phyloP scores from a whole-genome alignment of 2,797 vertebrate species.

The Epinephelus malabaricus region DNA sequence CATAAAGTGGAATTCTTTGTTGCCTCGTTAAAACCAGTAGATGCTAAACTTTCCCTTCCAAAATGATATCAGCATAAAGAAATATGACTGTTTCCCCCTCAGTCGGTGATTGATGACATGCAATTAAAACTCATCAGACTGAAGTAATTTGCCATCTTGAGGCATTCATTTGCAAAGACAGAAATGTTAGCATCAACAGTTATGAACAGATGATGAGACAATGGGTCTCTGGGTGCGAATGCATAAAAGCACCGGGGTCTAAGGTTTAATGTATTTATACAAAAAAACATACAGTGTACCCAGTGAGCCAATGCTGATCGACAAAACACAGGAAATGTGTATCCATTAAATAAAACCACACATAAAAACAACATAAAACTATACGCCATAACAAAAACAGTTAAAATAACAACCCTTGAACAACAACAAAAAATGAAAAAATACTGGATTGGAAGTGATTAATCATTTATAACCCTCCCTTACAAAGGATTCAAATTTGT shows the following conservation, averaged over 20 bases:
- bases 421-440: neutral
- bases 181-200: neutral
- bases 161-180: slow-evolving; percentile 19
- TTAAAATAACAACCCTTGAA: neutral
- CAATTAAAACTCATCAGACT: slow-evolving; percentile 29
- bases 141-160: slow-evolving; percentile 19
- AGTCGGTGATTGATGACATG: slow-evolving; percentile 15
- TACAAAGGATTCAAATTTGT: neutral
- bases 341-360: neutral
- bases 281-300: neutral
- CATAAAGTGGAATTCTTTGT: neutral
- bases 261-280: neutral
- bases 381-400: neutral
- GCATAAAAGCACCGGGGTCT: neutral
- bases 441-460: too few species aligned
- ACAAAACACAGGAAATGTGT: neutral
- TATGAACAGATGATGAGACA: neutral
- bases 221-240: neutral
- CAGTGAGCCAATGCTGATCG: neutral
- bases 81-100: neutral
- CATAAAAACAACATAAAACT: neutral
- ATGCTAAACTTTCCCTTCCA: neutral
- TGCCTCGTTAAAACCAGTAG: neutral
- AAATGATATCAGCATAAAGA: neutral
- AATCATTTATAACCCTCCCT: neutral